These are phyloP conservation scores for Peromyscus californicus DNA, from an alignment of 2,113 vertebrate genomes.

Conservation along the genomic window DNA sequence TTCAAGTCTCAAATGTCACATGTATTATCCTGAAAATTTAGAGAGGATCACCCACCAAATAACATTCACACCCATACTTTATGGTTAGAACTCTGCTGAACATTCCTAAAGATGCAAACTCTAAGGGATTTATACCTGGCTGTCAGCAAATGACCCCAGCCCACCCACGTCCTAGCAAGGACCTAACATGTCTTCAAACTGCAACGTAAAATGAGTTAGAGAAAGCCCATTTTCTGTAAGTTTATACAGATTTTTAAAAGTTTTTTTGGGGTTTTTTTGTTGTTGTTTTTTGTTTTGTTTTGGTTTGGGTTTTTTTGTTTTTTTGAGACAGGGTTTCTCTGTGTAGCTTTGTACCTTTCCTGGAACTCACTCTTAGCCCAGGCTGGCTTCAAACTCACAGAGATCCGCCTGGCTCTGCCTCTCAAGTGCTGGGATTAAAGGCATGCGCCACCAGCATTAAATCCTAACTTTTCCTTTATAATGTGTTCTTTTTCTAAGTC, in stretches of 20 bases:
- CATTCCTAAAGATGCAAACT: background rate
- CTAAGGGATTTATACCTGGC: background rate
- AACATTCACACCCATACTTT: background rate
- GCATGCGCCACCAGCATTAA: background rate
- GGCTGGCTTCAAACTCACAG: too few relatives aligned
- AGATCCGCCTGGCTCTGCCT: too few relatives aligned
- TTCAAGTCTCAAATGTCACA: background rate
- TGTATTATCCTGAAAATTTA: background rate
- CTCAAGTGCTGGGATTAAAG: too few relatives aligned
- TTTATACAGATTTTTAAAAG: conserved; percentile 6
- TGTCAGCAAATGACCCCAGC: background rate
- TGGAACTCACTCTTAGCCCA: too few relatives aligned
- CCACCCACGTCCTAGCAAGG: background rate
- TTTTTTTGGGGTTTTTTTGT: too few relatives aligned
- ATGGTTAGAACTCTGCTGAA: background rate
- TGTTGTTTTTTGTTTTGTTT: too few relatives aligned
- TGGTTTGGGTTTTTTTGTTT: too few relatives aligned
- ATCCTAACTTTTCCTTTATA: conserved; percentile 11
- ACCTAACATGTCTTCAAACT: background rate
- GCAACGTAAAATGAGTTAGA: background rate
- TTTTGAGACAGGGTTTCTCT: too few relatives aligned
- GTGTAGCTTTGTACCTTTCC: too few relatives aligned
- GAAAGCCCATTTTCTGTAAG: background rate
- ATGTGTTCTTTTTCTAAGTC: conserved; percentile 39
- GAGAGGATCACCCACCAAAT: background rate